Evolutionary conservation across 2,888 invertebrate species (phyloP).

Genomic region (Sipha maydis): DNA sequence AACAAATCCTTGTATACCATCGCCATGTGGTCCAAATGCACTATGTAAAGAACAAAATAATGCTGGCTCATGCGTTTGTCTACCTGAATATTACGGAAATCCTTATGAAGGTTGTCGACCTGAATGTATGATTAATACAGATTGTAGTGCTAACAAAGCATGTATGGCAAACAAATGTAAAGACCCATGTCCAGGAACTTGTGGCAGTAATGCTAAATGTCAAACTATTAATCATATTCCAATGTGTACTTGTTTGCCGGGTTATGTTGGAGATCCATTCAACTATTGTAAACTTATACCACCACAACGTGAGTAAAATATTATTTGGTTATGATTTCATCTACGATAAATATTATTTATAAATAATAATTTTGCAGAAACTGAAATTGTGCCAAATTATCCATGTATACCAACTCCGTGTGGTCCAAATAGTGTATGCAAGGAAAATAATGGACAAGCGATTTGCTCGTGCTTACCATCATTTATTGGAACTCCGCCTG

Average conservation of each 20-base stretch:
- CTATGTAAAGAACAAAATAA: slow-evolving; percentile 71
- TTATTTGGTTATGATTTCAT: background rate
- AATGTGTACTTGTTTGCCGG: slow-evolving; percentile 68
- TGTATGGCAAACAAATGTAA: slow-evolving; percentile 69
- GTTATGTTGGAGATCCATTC: slow-evolving; percentile 67
- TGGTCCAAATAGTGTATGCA: slow-evolving; percentile 70
- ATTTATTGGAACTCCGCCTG: slow-evolving; percentile 79
- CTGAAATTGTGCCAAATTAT: slow-evolving; percentile 66
- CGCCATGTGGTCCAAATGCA: slow-evolving; percentile 70
- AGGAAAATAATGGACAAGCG: slow-evolving; percentile 67
- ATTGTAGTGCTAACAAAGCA: slow-evolving; percentile 73
- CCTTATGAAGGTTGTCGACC: slow-evolving; percentile 73
- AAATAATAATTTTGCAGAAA: slow-evolving; percentile 52
- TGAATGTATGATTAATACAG: slow-evolving; percentile 69
- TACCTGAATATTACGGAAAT: slow-evolving; percentile 78
- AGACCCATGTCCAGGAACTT: slow-evolving; percentile 68
- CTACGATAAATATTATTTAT: background rate
- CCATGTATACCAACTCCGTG: slow-evolving; percentile 70
- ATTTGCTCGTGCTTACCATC: slow-evolving; percentile 72
- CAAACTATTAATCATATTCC: slow-evolving; percentile 69
- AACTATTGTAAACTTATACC: slow-evolving; percentile 64
- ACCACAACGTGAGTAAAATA: slow-evolving; percentile 51
- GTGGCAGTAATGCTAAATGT: slow-evolving; percentile 68
- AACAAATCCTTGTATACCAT: slow-evolving; percentile 66
- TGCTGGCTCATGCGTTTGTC: slow-evolving; percentile 83